Evolutionary conservation across 2,888 invertebrate genomes (phyloP).

Genomic region (Unio delphinus): DNA sequence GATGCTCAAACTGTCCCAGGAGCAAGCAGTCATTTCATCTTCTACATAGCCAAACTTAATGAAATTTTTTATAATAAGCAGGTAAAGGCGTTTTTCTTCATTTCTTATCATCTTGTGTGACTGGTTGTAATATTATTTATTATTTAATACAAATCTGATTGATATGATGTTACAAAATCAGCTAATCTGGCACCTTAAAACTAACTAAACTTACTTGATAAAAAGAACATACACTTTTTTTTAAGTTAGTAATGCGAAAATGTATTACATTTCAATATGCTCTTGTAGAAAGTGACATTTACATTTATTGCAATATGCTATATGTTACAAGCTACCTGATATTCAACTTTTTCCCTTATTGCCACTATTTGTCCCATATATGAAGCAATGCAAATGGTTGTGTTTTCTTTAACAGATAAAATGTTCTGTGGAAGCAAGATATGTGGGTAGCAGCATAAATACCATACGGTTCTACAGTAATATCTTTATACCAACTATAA

Average conservation of each 20-base stretch:
- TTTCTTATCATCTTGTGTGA: not conserved
- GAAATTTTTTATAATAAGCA: slow-evolving; percentile 30
- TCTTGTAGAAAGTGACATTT: no score
- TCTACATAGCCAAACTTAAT: slow-evolving; percentile 35
- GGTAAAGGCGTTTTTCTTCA: slow-evolving; percentile 21
- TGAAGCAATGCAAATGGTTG: not conserved
- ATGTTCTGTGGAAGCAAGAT: slow-evolving; percentile 43
- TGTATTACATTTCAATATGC: no score
- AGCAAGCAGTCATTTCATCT: slow-evolving; percentile 24
- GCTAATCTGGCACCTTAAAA: no score
- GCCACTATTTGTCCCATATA: no score
- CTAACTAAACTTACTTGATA: no score
- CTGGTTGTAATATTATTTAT: not conserved
- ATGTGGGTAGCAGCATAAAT: slow-evolving; percentile 24
- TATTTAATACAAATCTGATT: no score
- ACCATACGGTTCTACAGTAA: slow-evolving; percentile 30
- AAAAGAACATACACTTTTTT: no score
- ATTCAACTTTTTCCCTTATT: no score
- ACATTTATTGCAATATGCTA: no score
- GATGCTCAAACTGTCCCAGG: slow-evolving; percentile 21
- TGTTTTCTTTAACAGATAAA: slow-evolving; percentile 36
- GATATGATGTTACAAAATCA: no score
- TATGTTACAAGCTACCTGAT: no score
- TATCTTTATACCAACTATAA: slow-evolving; percentile 33
- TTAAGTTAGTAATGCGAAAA: no score